Evolutionary conservation across 2,113 vertebrate species (phyloP), one percentile per base, ranked within the genome.

Genomic region (Aptenodytes patagonicus): DNA sequence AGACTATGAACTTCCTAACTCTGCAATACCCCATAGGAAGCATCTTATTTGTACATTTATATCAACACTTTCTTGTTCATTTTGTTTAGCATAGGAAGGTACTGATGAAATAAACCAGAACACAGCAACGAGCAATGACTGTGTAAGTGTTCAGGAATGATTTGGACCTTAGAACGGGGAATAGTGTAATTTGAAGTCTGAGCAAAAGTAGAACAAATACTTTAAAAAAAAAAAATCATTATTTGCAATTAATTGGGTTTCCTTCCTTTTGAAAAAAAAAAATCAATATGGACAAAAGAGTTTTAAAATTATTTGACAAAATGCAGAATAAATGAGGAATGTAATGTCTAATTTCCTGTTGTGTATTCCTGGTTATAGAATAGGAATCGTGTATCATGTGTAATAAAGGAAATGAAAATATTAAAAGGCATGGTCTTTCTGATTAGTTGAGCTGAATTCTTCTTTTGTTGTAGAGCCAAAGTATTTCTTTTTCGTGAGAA

Each of bases 11-110:
- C 90, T 90, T 97, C 86, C 86, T 54, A 91, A 83, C 85, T 83
- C 89, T 49, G 78, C 81, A 85, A 40, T 42, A 92, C 18, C 72
- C 77, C 68, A 83, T 38, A 76, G 94, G 96, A 97, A 96, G 88
- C 31, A 46, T 77, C 89, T 93, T 97, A 69, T 98, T 97, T 98
- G 86, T 97, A 97, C 96, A 96, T 96, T 97, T 97, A 58, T 95
- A 97, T 95, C 82, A 96, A 93, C 90, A 92, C 15, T 90, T 97
- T 95, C 18, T 79, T 91, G 88, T 84, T 69, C 87, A 17, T 87
- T 97, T 96, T 97, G 90, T 89, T 97, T 87, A 92, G 73, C 51
- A 24, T 49, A 91, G 70, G 58, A 93, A 96, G 93, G 66, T 94
- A 90, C 68, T 92, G 75, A 81, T 94, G 87, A 94, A 95, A 94